Conservation (phyloP, 2,113 vertebrate genomes). For the Microcebus lehilahytsara region DNA sequence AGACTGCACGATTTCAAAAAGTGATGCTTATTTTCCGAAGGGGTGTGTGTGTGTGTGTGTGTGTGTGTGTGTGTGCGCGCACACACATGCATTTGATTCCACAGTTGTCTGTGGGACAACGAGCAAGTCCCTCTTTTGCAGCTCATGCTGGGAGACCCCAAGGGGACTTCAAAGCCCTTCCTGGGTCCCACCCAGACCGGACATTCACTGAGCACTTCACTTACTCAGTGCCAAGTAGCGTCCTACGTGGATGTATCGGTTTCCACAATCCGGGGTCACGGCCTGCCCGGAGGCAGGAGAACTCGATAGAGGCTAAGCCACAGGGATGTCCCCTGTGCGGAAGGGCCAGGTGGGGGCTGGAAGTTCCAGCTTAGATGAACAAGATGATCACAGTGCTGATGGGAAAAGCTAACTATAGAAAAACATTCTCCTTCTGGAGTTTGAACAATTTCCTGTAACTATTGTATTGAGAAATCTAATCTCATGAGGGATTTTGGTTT, state of each 20-base stretch:
- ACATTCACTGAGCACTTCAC: neutral
- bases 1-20: neutral
- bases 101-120: neutral
- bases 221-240: neutral
- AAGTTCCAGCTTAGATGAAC: neutral
- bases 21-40: neutral
- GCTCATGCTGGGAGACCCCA: neutral
- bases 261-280: neutral
- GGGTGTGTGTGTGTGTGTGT: neutral
- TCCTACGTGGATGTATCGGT: neutral
- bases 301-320: neutral
- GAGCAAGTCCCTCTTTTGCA: neutral
- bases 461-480: slow-evolving; percentile 47
- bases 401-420: neutral
- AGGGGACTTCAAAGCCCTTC: neutral
- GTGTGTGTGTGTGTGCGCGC: neutral
- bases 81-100: neutral
- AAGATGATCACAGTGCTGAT: neutral
- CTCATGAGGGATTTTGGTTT: neutral
- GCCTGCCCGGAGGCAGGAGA: neutral
- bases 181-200: neutral
- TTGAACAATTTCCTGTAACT: slow-evolving; percentile 9
- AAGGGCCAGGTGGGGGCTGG: too few species aligned
- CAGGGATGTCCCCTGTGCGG: too few species aligned
- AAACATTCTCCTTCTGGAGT: neutral